These are phyloP conservation scores for Alcedo quadribrachys DNA, from an alignment of 2,797 vertebrate genomes.

Conservation along the genomic window DNA sequence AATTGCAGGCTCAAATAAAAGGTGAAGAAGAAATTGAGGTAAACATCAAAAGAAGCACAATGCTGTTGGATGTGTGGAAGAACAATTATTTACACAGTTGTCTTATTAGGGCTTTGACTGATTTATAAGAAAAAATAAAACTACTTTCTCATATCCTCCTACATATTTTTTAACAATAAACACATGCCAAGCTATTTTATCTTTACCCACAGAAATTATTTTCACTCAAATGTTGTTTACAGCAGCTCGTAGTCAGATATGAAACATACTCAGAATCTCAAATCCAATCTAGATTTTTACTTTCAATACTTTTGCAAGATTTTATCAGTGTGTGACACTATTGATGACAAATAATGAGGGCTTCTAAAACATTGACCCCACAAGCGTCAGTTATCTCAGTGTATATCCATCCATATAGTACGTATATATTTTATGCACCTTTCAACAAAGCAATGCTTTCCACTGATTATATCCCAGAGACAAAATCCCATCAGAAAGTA, in stretches of 20 bases:
- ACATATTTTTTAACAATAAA: neutral
- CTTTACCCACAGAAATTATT: neutral
- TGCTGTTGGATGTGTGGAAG: neutral
- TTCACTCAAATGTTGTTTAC: neutral
- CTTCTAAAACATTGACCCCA: neutral
- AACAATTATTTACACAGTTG: conserved; percentile 43
- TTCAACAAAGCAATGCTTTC: neutral
- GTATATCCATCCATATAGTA: neutral
- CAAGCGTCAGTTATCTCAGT: fast-evolving
- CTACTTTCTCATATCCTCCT: neutral
- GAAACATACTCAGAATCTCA: neutral
- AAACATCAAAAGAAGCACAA: conserved; percentile 51
- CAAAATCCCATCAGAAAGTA: neutral
- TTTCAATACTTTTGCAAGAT: neutral
- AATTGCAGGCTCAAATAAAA: conserved; percentile 66
- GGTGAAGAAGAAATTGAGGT: conserved; percentile 55
- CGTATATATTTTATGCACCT: fast-evolving
- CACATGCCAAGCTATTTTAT: neutral
- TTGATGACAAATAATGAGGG: neutral
- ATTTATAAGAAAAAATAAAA: neutral
- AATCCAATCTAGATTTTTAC: neutral
- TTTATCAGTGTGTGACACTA: neutral
- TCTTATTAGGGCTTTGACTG: conserved; percentile 1
- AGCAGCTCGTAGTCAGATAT: neutral
- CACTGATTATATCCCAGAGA: neutral